Evolutionary conservation across 2,113 vertebrate species (phyloP).

Genomic region (Odontophorus gujanensis): DNA sequence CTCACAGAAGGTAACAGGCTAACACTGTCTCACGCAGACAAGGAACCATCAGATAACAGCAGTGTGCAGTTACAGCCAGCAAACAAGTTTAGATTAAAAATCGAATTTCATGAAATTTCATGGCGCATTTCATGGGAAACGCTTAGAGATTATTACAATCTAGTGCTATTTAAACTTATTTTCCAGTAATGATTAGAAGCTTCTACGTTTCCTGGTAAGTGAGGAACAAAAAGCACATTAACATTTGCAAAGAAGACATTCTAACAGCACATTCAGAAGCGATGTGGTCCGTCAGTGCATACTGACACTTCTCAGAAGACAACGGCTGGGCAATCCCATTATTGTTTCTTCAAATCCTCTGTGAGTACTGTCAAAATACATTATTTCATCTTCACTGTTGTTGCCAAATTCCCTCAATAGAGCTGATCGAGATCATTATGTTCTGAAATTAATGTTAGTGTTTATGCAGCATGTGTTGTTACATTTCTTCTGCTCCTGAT

Average conservation of each 20-base stretch:
- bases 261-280: not conserved
- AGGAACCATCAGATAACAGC: not conserved
- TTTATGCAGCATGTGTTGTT: constrained; percentile 39
- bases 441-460: constrained; percentile 22
- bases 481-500: not conserved
- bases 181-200: not conserved
- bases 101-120: not conserved
- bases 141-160: not conserved
- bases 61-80: fast-evolving
- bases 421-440: constrained; percentile 13
- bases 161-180: not conserved
- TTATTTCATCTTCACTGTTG: constrained; percentile 70
- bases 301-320: not conserved
- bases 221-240: not conserved
- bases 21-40: fast-evolving
- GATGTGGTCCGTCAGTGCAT: not conserved
- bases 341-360: constrained; percentile 57
- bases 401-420: constrained; percentile 58
- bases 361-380: constrained; percentile 70
- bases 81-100: not conserved
- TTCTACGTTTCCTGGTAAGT: not conserved
- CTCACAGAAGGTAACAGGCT: not conserved
- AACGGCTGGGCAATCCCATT: not conserved
- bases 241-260: not conserved
- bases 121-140: not conserved